Evolutionary conservation across 2,797 vertebrate genomes (phyloP).

Genomic region (Hypotaenidia philippensis): DNA sequence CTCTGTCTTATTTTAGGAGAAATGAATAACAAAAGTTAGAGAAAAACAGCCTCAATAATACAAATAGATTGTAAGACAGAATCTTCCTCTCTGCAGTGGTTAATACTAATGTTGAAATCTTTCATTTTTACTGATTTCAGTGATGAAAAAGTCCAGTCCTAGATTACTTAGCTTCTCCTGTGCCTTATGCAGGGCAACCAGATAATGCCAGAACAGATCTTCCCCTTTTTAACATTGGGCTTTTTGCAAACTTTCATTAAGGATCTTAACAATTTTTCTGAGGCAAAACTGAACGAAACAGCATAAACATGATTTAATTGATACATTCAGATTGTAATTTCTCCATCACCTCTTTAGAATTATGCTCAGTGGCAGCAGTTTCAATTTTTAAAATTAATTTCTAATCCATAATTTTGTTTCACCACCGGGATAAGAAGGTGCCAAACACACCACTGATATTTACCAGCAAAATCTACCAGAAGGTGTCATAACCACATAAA

Average conservation of each 20-base stretch:
- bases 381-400: background rate
- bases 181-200: background rate
- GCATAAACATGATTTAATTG: background rate
- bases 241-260: background rate
- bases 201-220: background rate
- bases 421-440: background rate
- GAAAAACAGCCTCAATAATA: background rate
- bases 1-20: background rate
- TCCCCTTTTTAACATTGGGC: background rate
- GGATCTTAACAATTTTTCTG: background rate
- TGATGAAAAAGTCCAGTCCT: background rate
- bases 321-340: background rate
- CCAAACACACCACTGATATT: background rate
- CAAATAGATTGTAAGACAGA: background rate
- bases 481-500: background rate
- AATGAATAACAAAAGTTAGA: background rate
- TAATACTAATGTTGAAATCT: background rate
- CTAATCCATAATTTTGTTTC: background rate
- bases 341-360: background rate
- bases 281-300: background rate
- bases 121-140: background rate
- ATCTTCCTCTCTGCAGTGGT: background rate
- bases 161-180: background rate
- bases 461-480: background rate
- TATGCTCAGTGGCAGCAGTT: background rate